phyloP scores from a whole-genome alignment of 2,797 vertebrate genomes.

The Gila robusta region DNA sequence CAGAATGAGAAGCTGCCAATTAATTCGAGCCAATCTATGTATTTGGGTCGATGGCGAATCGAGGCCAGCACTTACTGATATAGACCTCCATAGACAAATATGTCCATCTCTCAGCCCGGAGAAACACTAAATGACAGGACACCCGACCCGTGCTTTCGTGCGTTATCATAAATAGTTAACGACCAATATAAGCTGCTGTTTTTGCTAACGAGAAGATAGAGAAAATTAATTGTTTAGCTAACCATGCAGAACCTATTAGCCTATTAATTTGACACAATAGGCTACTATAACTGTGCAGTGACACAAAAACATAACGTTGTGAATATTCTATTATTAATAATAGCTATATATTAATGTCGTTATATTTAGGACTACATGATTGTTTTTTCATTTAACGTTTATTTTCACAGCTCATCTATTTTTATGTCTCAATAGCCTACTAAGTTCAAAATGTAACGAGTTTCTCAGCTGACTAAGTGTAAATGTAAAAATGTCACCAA shows the following conservation, averaged over 20 bases:
- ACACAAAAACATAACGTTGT: neutral
- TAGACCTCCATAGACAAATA: neutral
- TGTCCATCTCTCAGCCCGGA: neutral
- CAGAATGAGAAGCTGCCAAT: slow-evolving; percentile 1
- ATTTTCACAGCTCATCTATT: neutral
- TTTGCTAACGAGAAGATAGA: neutral
- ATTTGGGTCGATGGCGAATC: slow-evolving; percentile 22
- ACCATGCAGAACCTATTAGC: neutral
- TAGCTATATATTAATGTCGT: neutral
- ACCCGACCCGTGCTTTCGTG: neutral
- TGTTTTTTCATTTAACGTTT: neutral
- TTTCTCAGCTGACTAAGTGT: neutral
- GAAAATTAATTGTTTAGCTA: neutral
- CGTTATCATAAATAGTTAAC: neutral
- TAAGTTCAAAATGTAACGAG: neutral
- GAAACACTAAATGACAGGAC: neutral
- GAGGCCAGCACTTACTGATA: neutral
- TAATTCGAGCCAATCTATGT: slow-evolving; percentile 24
- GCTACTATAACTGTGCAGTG: neutral
- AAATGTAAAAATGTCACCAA: neutral
- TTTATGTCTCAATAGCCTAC: neutral
- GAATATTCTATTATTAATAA: neutral
- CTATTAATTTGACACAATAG: neutral
- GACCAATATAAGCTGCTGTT: neutral
- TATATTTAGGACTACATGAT: neutral